phyloP scores from a whole-genome alignment of 2,113 vertebrate genomes.

The Actinemys pallida region DNA sequence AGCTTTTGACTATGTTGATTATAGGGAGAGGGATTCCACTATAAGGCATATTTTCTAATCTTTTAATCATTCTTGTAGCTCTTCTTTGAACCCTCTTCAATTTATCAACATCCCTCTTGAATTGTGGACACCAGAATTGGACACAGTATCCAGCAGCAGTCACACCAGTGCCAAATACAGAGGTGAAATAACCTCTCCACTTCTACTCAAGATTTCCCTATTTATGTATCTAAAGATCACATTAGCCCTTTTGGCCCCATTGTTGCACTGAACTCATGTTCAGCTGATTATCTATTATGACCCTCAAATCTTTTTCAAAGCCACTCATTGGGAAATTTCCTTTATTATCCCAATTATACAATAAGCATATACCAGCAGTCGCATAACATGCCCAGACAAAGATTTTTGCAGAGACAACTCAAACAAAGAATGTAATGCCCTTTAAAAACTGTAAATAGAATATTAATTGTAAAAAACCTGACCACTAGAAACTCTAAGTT shows the following conservation, averaged over 20 bases:
- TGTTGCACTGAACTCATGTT: neutral
- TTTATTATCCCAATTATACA: neutral
- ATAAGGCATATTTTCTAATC: too few relatives aligned
- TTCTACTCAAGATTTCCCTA: neutral
- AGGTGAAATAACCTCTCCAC: neutral
- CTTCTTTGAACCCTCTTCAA: too few relatives aligned
- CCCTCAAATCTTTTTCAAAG: neutral
- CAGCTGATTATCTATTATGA: neutral
- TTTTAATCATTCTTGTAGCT: too few relatives aligned
- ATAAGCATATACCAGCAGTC: neutral
- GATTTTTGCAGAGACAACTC: neutral
- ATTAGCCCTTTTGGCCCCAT: neutral
- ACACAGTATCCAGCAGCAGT: neutral
- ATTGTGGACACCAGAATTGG: neutral
- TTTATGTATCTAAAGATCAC: too few relatives aligned
- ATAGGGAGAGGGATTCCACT: too few relatives aligned
- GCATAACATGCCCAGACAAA: neutral
- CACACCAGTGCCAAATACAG: neutral
- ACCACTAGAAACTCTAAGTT: too few relatives aligned
- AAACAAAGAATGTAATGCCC: neutral
- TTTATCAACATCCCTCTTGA: neutral
- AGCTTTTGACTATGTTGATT: too few relatives aligned
- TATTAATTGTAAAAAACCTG: neutral
- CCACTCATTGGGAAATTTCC: neutral
- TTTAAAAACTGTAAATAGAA: neutral